These are phyloP conservation scores for Rhadina sibilatrix DNA, from an alignment of 2,113 vertebrate genomes.

Conservation along the genomic window DNA sequence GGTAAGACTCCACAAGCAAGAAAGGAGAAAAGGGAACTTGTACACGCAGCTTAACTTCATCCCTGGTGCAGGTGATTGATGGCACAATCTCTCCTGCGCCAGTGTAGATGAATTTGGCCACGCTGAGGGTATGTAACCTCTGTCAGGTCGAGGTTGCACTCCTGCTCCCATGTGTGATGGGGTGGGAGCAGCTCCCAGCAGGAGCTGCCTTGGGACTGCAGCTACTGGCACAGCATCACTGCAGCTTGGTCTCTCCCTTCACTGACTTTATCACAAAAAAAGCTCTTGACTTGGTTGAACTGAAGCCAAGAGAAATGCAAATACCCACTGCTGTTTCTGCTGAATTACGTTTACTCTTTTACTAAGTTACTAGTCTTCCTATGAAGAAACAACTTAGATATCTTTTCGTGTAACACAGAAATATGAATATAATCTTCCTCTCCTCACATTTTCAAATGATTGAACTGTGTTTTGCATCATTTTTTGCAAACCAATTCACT, in stretches of 20 bases:
- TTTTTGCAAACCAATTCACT: not conserved
- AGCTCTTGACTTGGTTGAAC: not conserved
- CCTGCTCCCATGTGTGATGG: fast-evolving
- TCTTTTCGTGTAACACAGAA: not conserved
- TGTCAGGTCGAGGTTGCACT: not conserved
- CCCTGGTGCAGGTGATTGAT: not conserved
- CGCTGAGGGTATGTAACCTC: not conserved
- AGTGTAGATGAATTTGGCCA: not conserved
- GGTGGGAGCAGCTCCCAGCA: not conserved
- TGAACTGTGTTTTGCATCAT: not conserved
- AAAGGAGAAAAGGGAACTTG: not conserved
- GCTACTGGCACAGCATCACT: not conserved
- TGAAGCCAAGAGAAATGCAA: not conserved
- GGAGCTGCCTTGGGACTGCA: not conserved
- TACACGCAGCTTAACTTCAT: not conserved
- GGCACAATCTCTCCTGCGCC: not conserved
- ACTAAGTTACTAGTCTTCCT: not conserved
- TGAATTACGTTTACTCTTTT: not conserved
- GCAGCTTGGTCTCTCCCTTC: not conserved
- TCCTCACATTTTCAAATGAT: not conserved
- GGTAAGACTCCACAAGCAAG: not conserved
- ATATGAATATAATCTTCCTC: not conserved
- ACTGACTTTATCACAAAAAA: not conserved
- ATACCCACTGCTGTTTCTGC: not conserved
- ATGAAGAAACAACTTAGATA: not conserved